A percentile compares a stretch with the other conserved stretches of the same genome.
phyloP scores from a whole-genome alignment of 2,888 invertebrate species.

The Polietes domitor region DNA sequence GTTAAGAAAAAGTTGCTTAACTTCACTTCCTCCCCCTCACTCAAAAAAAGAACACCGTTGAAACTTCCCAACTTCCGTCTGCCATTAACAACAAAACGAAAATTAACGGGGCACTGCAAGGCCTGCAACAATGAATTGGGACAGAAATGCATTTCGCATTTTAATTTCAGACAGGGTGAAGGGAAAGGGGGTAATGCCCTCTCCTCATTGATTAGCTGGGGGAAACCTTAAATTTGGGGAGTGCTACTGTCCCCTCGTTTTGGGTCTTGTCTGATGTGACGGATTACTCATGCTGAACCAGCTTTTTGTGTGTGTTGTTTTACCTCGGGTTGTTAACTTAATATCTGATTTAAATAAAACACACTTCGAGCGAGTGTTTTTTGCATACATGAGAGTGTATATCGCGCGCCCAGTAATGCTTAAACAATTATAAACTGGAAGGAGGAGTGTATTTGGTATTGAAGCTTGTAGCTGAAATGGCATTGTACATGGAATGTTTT shows the following conservation, averaged over 20 bases:
- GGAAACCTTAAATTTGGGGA: not conserved
- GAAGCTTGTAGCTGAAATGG: not conserved
- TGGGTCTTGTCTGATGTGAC: not conserved
- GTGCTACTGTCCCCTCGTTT: not conserved
- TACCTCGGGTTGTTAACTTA: not conserved
- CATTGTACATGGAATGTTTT: slow-evolving; percentile 25
- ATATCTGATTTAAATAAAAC: slow-evolving; percentile 31
- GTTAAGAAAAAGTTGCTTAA: not conserved
- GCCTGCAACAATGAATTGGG: not conserved
- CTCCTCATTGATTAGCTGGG: not conserved
- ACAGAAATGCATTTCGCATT: not conserved
- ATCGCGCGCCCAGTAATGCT: not conserved
- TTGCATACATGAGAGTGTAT: not conserved
- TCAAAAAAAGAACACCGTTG: not conserved
- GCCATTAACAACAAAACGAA: not conserved
- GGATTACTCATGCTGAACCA: slow-evolving; percentile 24
- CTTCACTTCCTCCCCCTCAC: not conserved
- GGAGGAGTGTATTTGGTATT: slow-evolving; percentile 19
- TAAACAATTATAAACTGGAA: slow-evolving; percentile 16
- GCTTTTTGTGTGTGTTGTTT: slow-evolving; percentile 10
- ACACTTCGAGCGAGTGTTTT: too few species aligned
- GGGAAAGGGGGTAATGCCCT: too few species aligned
- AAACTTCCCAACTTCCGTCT: slow-evolving; percentile 4
- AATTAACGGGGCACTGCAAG: not conserved
- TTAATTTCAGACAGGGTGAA: not conserved